Percentiles rank a stretch among this genome's conserved stretches.
Conservation (phyloP, 2,797 vertebrate species). For the Anguilla anguilla region DNA sequence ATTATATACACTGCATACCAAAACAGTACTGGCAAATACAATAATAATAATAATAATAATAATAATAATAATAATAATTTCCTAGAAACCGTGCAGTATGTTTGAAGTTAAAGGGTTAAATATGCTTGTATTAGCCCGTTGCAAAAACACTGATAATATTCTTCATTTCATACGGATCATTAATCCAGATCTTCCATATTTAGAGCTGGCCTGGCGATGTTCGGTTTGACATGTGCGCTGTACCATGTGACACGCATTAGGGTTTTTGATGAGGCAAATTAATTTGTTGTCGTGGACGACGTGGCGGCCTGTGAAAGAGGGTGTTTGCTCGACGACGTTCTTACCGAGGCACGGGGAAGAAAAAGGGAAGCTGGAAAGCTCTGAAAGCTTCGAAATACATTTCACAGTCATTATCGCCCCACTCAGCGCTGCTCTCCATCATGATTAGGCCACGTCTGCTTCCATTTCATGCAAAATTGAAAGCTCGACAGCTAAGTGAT, state of each 20-base stretch:
- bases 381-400: not conserved
- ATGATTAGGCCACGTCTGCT: constrained; percentile 22
- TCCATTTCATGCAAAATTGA: constrained; percentile 34
- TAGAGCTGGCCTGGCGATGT: not conserved
- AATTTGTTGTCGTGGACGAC: not conserved
- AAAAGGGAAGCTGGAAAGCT: constrained; percentile 17
- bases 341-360: not conserved
- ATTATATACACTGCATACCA: not conserved
- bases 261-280: not conserved
- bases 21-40: not conserved
- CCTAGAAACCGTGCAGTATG: not conserved
- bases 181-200: not conserved
- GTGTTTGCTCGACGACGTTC: not conserved
- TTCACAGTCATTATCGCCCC: constrained; percentile 25
- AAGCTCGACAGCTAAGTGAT: constrained; percentile 23
- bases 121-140: not conserved
- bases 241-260: not conserved
- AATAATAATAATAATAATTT: not conserved
- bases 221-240: not conserved
- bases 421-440: constrained; percentile 5
- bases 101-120: not conserved
- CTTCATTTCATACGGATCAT: not conserved
- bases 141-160: not conserved
- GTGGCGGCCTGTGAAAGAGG: not conserved
- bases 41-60: not conserved